phyloP scores from a whole-genome alignment of 92 coral and sea anemone species.

The Ricordea florida region DNA sequence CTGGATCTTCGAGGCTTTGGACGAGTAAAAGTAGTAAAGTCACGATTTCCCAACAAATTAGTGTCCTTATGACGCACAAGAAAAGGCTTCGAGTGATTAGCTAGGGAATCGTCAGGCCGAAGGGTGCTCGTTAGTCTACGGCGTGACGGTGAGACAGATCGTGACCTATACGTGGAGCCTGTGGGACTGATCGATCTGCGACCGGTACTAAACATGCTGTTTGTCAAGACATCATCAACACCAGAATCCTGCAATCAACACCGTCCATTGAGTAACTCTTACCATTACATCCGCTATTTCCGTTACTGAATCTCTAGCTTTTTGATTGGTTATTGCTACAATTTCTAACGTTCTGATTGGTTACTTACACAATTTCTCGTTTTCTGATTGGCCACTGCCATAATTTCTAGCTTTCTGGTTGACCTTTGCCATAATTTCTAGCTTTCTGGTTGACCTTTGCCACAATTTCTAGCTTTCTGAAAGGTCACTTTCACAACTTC shows the following conservation, averaged over 20 bases:
- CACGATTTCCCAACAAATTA: constrained; percentile 95
- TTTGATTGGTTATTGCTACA: too few relatives aligned
- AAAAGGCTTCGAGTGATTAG: constrained; percentile 75
- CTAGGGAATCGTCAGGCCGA: constrained; percentile 85
- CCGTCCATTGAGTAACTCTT: constrained; percentile 2
- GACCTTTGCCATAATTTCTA: too few relatives aligned
- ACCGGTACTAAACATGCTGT: constrained; percentile 72
- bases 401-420: too few relatives aligned
- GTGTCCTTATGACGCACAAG: constrained; percentile 93
- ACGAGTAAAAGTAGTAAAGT: constrained; percentile 96
- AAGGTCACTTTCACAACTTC: too few relatives aligned
- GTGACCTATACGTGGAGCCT: constrained; percentile 62
- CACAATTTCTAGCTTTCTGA: too few relatives aligned
- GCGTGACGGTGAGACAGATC: constrained; percentile 84
- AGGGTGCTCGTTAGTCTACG: constrained; percentile 76
- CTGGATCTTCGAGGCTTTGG: constrained; percentile 95
- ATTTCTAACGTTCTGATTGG: too few relatives aligned
- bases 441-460: too few relatives aligned
- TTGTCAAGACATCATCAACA: constrained; percentile 78
- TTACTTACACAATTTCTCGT: too few relatives aligned
- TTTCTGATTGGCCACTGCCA: too few relatives aligned
- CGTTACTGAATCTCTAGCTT: neutral
- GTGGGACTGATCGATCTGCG: constrained; percentile 83
- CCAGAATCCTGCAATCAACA: constrained; percentile 86
- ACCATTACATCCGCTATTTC: neutral